Conservation (phyloP, 2,797 vertebrate species). For the Otolemur crassicaudatus region DNA sequence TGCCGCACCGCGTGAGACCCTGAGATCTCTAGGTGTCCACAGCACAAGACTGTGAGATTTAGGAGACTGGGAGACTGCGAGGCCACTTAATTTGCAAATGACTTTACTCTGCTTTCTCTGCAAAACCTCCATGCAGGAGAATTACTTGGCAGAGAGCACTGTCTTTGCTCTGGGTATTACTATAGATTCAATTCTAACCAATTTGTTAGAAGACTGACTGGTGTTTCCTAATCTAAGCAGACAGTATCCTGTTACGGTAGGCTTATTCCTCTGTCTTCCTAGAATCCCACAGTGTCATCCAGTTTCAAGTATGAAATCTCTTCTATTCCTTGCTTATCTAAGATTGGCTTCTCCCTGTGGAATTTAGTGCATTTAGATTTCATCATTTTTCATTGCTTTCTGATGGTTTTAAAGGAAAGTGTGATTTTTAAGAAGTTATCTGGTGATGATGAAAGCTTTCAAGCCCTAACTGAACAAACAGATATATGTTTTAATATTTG, state of each 20-base stretch:
- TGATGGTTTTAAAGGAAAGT: background rate
- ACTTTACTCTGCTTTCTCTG: background rate
- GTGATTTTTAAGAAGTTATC: background rate
- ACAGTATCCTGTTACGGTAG: background rate
- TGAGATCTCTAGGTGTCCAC: background rate
- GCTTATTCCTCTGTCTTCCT: background rate
- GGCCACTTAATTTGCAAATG: background rate
- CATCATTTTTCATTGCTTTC: background rate
- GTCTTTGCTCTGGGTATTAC: background rate
- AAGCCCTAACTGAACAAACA: background rate
- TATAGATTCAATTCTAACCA: background rate
- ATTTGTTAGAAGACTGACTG: background rate
- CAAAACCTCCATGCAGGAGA: background rate
- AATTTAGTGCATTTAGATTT: background rate
- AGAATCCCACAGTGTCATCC: background rate
- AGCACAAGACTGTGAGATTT: background rate
- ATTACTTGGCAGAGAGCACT: background rate
- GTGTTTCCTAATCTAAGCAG: background rate
- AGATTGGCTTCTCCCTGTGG: background rate
- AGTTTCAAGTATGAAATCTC: background rate
- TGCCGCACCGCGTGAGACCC: fast-evolving
- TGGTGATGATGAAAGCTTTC: background rate
- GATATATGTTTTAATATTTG: background rate
- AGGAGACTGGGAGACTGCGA: background rate
- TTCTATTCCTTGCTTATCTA: background rate